These are phyloP conservation scores for Sturnus vulgaris DNA, from an alignment of 2,113 vertebrate genomes.

Conservation along the genomic window DNA sequence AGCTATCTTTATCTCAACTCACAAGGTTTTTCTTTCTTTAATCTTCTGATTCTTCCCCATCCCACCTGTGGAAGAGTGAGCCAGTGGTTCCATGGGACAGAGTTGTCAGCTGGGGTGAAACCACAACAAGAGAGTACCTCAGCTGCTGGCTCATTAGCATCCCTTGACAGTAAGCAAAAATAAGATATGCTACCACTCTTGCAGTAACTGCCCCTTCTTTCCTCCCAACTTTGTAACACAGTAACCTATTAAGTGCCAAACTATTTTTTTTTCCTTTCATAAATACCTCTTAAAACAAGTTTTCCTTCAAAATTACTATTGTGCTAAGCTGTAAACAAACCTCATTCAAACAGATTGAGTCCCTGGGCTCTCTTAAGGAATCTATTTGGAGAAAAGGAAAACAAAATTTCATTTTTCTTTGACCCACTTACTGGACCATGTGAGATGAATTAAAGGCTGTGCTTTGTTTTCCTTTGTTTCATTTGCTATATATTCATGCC, in stretches of 20 bases:
- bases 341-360: neutral
- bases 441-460: neutral
- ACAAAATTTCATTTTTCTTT: neutral
- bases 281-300: neutral
- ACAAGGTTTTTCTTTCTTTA: neutral
- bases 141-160: neutral
- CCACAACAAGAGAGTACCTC: accelerated
- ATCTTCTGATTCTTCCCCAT: neutral
- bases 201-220: neutral
- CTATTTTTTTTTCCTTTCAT: neutral
- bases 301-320: neutral
- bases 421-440: neutral
- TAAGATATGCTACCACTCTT: neutral
- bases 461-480: neutral
- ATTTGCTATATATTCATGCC: neutral
- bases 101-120: neutral
- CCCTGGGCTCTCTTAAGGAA: neutral
- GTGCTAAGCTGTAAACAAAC: neutral
- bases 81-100: neutral
- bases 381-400: neutral
- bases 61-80: neutral
- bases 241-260: neutral
- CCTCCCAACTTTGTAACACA: neutral
- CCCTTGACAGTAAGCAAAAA: neutral
- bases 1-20: neutral